Evolutionary conservation across 2,113 vertebrate genomes (phyloP), one percentile per base, ranked within the genome.

Genomic region (Caretta caretta): DNA sequence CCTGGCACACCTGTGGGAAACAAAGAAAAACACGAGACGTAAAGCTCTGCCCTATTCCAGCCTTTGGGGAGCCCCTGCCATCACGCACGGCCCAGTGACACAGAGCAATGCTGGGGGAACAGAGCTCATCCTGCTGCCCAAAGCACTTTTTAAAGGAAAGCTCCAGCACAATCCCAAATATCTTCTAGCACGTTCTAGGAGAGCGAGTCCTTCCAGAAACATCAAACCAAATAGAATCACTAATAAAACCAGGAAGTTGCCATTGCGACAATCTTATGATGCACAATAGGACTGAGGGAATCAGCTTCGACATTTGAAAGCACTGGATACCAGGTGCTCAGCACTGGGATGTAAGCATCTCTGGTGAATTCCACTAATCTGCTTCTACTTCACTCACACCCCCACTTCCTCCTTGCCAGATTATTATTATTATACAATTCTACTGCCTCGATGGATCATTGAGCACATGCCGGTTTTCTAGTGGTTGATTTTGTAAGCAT

Each of bases 1-100:
- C 98, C 99, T 29, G 98, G 97, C 1, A 98, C 65, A 31, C 98
- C 98, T 97, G 97, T 51, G 88, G 38, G 76, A 57, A 76, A 38
- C 79, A 96, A 31, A 94, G 38, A 80, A 51, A 25, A 16, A 94
- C 5, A 96, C 42, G 72, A 95, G 80, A 49, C 3, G 35, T 96
- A 24, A 84, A 24, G 5, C n/a, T 49, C 56, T 42, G 2, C 56
- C 3, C 56, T 27, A 14, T 8, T 42, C 75, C 80, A 6, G 6
- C 10, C 80, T 53, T 9, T 48, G 38, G 24, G 42, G 75, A 27
- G 12, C 42, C 42, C 75, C 42, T 5, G 13, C 42, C 8, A 27
- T 46, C 46, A 4, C 27, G 5, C 48, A 8, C 65, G 0, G 13
- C 87, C 87, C 90, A 4, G 17, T 7, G 89, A 8, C 25, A 3